Evolutionary conservation across 1,140 invertebrate genomes (phyloP), one percentile per base, ranked within the genome.

Genomic region (Rhopalosiphum padi): DNA sequence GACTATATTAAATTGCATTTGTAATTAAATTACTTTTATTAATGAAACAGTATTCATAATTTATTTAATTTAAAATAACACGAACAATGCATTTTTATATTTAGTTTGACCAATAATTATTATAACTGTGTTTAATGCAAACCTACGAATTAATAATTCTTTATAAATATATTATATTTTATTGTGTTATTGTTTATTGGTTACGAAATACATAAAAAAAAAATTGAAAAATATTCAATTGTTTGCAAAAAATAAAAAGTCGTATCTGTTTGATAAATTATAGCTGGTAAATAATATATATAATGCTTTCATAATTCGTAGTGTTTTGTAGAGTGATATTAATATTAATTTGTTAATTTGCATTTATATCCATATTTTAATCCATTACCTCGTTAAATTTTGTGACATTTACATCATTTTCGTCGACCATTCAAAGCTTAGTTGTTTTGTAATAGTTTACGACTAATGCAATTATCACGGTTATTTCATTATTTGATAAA

Each of bases 301-400:
- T n/a, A n/a, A 41, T 41, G 82, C 35, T 41, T 41, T 85, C 22
- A 21, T 41, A n/a, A 85, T 11, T 37, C 37, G 0, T 86, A 46
- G 25, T 46, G 15, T 46, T 86, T 18, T 43, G 15, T 46, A 35
- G 15, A 46, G 30, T 5, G 25, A 46, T 86, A 46, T 86, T 86
- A 86, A 86, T 77, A 77, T 86, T 86, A 43, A 86, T 86, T 43
- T 41, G 41, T 86, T 86, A 11, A 46, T 86, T 86, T 86, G 85
- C 85, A 46, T 86, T 46, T 86, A 43, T 86, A 30, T 86, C 41
- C 41, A 86, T 86, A 77, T n/a, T n/a, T 77, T 46, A 43, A 43
- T 30, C 41, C 43, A 30, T 46, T 86, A 30, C 37, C 41, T 86
- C 25, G 41, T 86, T 43, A 86, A 86, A 43, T 86, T 41, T 30